Evolutionary conservation across 2,888 invertebrate species (phyloP).

Genomic region (Eupithecia abbreviata): DNA sequence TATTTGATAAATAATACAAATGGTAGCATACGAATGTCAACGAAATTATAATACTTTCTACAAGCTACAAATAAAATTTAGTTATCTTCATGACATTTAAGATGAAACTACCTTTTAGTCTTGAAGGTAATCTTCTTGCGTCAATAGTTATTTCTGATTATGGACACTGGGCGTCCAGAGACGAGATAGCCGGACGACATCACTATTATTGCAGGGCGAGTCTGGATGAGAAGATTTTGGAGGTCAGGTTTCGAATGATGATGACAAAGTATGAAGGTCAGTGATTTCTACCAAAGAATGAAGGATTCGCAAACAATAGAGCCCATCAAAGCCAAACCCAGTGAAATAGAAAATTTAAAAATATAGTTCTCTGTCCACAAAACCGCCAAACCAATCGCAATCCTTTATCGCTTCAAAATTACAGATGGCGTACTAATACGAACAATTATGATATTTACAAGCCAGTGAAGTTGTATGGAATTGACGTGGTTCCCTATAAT

Average conservation of each 20-base stretch:
- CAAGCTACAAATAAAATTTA: too few relatives aligned
- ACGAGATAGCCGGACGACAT: too few relatives aligned
- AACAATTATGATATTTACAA: slow-evolving; percentile 69
- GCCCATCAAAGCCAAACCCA: slow-evolving; percentile 10
- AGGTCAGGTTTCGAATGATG: background rate
- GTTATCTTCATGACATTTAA: background rate
- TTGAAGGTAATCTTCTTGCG: background rate
- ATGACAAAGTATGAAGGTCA: background rate
- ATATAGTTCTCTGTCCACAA: slow-evolving; percentile 19
- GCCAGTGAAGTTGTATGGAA: slow-evolving; percentile 71
- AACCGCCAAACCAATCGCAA: slow-evolving; percentile 31
- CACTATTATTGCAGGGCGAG: too few relatives aligned
- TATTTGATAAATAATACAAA: too few relatives aligned
- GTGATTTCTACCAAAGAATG: background rate
- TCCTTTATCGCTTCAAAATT: slow-evolving; percentile 54
- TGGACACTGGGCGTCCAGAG: too few relatives aligned
- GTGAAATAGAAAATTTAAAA: slow-evolving; percentile 27
- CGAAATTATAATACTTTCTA: too few relatives aligned
- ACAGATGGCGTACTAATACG: slow-evolving; percentile 52
- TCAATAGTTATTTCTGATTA: background rate
- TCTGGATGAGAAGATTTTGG: background rate
- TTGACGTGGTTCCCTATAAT: slow-evolving; percentile 53
- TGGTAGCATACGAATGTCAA: too few relatives aligned
- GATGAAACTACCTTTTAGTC: background rate
- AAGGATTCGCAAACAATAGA: slow-evolving; percentile 17